Base-by-base conservation (phyloP, 2,113 vertebrate species). In the Gobiocypris rarus region DNA sequence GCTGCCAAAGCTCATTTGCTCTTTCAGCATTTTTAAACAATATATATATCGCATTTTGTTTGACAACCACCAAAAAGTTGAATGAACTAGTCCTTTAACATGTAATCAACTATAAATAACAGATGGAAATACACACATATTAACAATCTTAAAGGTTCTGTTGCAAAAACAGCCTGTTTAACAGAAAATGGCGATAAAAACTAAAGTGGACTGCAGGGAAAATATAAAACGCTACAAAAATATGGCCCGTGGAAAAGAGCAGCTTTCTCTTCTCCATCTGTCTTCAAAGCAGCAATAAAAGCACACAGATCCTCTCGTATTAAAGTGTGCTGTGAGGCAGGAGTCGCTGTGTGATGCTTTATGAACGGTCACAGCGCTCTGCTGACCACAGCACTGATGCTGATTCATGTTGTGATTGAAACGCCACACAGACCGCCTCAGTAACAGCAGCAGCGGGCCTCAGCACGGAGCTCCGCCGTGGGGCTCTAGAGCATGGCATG, bases 391-490 rank as follows among this genome's bases (percentile, higher is more conserved):
- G 74, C 50, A 14, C 52, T 8, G 7, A 58, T 59, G 75, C 75
- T 26, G 75, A 77, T 59, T 56, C 50, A 76, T 76, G 74, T 15
- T 43, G 63, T n/a, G 7, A 56, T 3, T 15, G 24, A 24, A 63
- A 56, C 54, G 26, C 59, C 61, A 61, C 58, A 61, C 58, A 15
- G 11, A 61, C 13, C 1, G 11, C 14, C 59, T 26, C 24, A 61
- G 24, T 61, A 28, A 61, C 59, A 61, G 59, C 59, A 61, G 38
- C 77, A 34, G 4, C 19, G 22, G 63, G 79, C 79, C 63, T 34
- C 63, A 54, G 63, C 28, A 41, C 3, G 79, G 24, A 81, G 79
- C 79, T 81, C 63, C 48, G 13, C 26, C 5, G 6, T 70, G 38
- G 79, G 63, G 19, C 79, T 3, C 15, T 19, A 19, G 6, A 67